phyloP scores from a whole-genome alignment of 2,113 vertebrate genomes.

The Noctilio leporinus region DNA sequence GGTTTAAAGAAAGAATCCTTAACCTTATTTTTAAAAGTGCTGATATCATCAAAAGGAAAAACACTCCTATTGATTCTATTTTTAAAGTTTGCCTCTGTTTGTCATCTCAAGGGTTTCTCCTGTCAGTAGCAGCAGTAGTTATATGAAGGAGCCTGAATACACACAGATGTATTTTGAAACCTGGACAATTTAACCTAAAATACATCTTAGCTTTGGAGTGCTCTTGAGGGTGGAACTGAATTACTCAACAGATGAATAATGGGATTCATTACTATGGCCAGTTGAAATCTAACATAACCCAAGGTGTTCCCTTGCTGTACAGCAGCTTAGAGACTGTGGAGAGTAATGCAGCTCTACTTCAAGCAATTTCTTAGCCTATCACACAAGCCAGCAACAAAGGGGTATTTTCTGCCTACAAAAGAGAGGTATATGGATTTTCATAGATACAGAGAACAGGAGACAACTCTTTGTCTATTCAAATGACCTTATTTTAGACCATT shows the following conservation, averaged over 20 bases:
- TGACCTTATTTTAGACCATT: background rate
- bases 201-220: slow-evolving; percentile 34
- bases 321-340: background rate
- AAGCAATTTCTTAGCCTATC: background rate
- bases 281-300: slow-evolving; percentile 41
- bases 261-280: slow-evolving; percentile 44
- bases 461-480: background rate
- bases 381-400: background rate
- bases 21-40: slow-evolving; percentile 5
- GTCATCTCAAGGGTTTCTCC: slow-evolving; percentile 41
- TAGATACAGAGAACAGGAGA: background rate
- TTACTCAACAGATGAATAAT: slow-evolving; percentile 53
- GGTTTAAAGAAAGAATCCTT: slow-evolving; percentile 1
- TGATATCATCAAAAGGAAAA: slow-evolving; percentile 19
- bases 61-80: background rate
- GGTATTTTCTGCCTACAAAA: background rate
- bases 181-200: slow-evolving; percentile 48
- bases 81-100: slow-evolving; percentile 31
- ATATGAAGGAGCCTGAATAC: background rate
- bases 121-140: background rate
- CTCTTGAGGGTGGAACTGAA: slow-evolving; percentile 30
- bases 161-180: slow-evolving; percentile 39
- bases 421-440: background rate
- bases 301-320: background rate
- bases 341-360: background rate